Base-by-base conservation (phyloP, 2,888 invertebrate genomes). In the Synanthedon andrenaeformis region DNA sequence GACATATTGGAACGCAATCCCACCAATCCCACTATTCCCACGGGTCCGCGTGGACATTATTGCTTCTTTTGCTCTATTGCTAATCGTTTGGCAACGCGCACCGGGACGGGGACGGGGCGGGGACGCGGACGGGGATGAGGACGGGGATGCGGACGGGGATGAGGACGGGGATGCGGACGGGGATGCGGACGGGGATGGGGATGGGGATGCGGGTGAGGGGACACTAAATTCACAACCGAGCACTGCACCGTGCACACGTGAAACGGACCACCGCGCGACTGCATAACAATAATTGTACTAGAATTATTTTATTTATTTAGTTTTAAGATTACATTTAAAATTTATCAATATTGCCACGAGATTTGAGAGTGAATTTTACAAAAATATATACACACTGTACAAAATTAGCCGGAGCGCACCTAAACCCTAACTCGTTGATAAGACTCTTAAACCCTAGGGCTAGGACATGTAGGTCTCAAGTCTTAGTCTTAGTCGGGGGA, bases 341-440 rank as follows among this genome's bases (percentile, higher is more conserved):
- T 75, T 79, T 76, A 66, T 76, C 81, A 75, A 82, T 85, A 85
- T 85, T 85, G 85, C 86, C 84, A 80, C 76, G 75, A 81, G 79
- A 79, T 78, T 23, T 35, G 10, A 75, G 77, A 82, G 72, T 76
- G 78, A 82, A 82, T 82, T 83, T 79, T 85, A 86, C 82, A 86
- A 85, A 85, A 86, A 86, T 86, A 86, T 35, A 35, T 85, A 84
- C 82, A 85, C 76, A 81, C 82, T 83, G 82, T 85, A 85, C 86
- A 84, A 74, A 77, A 23, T 23, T 77, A 80, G 82, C 78, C 71
- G 35, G 79, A 76, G 82, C 66, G 62, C 52, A 71, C 76, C 51
- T 51, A 51, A 78, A 81, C 70, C 69, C 82, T 85, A 84, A 81
- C 84, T 85, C 84, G 84, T 82, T 85, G 84, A 83, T 84, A 82